These are phyloP conservation scores for Campoplex capitator DNA, from an alignment of 2,888 invertebrate species.

Conservation along the genomic window DNA sequence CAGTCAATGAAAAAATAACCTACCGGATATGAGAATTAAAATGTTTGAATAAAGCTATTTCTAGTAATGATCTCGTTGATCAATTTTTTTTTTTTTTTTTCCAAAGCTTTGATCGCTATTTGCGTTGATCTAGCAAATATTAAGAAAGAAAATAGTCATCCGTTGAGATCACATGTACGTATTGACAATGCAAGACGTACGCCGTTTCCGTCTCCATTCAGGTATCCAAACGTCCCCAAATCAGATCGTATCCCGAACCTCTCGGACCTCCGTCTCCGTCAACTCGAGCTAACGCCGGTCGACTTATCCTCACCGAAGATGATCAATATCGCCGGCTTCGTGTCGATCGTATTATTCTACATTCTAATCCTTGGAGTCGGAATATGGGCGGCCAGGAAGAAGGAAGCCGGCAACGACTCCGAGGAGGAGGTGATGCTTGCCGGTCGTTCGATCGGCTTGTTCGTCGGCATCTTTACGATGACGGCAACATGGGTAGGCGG, in stretches of 20 bases:
- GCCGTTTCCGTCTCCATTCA: conserved; percentile 66
- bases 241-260: conserved; percentile 80
- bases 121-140: background rate
- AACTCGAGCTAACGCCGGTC: conserved; percentile 82
- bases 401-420: conserved; percentile 93
- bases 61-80: background rate
- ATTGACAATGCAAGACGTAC: conserved; percentile 63
- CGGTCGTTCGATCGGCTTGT: conserved; percentile 97
- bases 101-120: background rate
- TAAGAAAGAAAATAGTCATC: background rate
- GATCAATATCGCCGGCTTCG: conserved; percentile 96
- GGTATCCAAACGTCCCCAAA: conserved; percentile 82
- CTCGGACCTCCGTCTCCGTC: conserved; percentile 81
- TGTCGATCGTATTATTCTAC: conserved; percentile 98
- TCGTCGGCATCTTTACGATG: conserved; percentile 99
- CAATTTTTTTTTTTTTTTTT: background rate
- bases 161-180: conserved; percentile 23
- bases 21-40: background rate
- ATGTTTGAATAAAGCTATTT: background rate
- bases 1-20: background rate
- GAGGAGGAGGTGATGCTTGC: conserved; percentile 99
- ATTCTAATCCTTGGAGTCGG: conserved; percentile 97
- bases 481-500: conserved; percentile 99
- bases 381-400: conserved; percentile 98
- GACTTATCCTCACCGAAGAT: conserved; percentile 86